Evolutionary conservation across 2,888 invertebrate genomes (phyloP).

Genomic region (Thera obeliscata): DNA sequence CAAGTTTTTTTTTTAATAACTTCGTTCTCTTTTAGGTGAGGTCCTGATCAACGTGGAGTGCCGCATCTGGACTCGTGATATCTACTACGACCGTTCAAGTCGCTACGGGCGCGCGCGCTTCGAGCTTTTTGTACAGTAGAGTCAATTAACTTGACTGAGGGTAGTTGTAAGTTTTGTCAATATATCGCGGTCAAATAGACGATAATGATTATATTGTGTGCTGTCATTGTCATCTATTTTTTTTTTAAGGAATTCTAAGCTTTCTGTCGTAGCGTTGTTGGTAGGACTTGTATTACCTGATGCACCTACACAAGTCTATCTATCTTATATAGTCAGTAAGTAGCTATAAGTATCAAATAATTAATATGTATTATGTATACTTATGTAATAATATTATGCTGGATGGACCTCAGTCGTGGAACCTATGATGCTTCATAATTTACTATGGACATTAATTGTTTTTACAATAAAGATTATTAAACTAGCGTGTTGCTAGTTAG

Average conservation of each 20-base stretch:
- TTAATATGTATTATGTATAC: too few species aligned
- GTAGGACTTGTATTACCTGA: background rate
- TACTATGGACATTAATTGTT: too few species aligned
- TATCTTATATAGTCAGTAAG: too few species aligned
- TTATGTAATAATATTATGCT: too few species aligned
- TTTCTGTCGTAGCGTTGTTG: background rate
- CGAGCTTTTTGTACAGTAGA: slow-evolving; percentile 70
- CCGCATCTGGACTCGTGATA: slow-evolving; percentile 76
- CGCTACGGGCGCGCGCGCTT: slow-evolving; percentile 73
- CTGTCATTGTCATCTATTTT: too few species aligned
- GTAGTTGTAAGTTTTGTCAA: background rate
- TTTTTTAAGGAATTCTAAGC: background rate
- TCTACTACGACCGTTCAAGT: slow-evolving; percentile 69
- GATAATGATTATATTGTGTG: background rate
- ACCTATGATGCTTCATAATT: too few species aligned
- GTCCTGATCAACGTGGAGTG: slow-evolving; percentile 79
- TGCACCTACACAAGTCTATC: too few species aligned
- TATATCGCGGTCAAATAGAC: slow-evolving; percentile 3
- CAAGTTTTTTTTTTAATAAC: too few species aligned
- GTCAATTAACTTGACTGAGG: background rate
- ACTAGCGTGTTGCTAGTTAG: too few species aligned
- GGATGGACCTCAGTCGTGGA: too few species aligned
- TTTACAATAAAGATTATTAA: too few species aligned
- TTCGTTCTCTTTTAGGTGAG: slow-evolving; percentile 54
- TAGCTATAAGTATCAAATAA: too few species aligned